A percentile compares a stretch with the other conserved stretches of the same genome.
Evolutionary conservation across 2,888 invertebrate genomes (phyloP).

Genomic region (Stenchaetothrips biformis): DNA sequence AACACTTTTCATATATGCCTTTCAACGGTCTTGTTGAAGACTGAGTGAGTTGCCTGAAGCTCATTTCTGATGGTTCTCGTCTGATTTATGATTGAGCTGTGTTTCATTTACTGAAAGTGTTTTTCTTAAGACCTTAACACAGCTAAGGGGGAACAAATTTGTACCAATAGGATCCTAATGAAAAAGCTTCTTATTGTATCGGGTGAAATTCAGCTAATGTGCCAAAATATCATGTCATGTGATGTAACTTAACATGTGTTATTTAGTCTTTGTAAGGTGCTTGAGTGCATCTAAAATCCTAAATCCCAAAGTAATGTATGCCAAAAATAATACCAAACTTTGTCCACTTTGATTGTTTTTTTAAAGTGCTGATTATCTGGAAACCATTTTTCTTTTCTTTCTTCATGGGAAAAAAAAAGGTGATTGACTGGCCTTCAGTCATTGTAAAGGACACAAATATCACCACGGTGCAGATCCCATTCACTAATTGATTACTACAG

Average conservation of each 20-base stretch:
- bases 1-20: background rate
- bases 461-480: too few relatives aligned
- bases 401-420: background rate
- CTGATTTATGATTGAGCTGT: background rate
- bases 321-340: slow-evolving; percentile 5
- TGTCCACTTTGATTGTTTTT: background rate
- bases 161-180: background rate
- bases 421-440: too few relatives aligned
- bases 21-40: background rate
- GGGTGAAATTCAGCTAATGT: slow-evolving; percentile 14
- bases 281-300: background rate
- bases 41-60: background rate
- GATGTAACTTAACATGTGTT: slow-evolving; percentile 9
- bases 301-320: background rate
- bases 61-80: background rate
- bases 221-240: slow-evolving; percentile 9
- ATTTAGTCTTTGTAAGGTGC: slow-evolving; percentile 12
- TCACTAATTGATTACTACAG: too few relatives aligned
- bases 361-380: background rate
- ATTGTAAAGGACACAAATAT: too few relatives aligned
- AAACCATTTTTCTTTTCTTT: background rate
- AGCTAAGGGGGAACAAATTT: background rate
- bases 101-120: background rate
- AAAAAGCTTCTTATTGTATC: background rate
- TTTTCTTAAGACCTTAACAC: background rate